These are phyloP conservation scores for Mus caroli DNA, from an alignment of 2,797 vertebrate genomes.

Conservation along the genomic window DNA sequence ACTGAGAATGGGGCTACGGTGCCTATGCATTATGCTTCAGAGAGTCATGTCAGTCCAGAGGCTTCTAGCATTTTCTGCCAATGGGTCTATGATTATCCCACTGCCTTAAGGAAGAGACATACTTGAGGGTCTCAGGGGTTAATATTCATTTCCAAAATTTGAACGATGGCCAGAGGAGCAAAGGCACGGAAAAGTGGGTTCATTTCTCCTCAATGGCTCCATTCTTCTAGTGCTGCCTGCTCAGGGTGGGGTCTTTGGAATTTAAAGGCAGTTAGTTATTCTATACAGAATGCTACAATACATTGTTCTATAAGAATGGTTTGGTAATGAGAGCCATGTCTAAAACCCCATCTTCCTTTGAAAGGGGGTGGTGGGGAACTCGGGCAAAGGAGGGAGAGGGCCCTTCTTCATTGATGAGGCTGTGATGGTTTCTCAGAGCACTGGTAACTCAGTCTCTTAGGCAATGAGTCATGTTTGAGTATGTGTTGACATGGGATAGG, in stretches of 20 bases:
- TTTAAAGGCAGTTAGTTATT: not conserved
- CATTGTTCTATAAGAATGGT: not conserved
- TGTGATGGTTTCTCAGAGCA: not conserved
- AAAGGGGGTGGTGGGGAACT: not conserved
- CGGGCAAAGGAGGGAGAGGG: not conserved
- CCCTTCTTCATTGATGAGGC: no score
- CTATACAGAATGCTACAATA: not conserved
- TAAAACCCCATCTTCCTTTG: not conserved
- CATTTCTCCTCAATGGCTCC: not conserved
- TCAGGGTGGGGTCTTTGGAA: not conserved
- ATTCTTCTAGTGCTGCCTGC: not conserved
- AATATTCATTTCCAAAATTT: not conserved
- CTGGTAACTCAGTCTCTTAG: not conserved
- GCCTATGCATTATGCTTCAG: not conserved
- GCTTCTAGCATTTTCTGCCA: not conserved
- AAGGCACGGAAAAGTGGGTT: not conserved
- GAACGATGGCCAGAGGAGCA: not conserved
- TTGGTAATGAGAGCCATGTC: not conserved
- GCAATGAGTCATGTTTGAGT: not conserved
- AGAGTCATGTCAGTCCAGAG: not conserved
- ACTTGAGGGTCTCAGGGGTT: not conserved
- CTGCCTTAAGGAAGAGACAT: not conserved
- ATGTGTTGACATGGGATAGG: not conserved
- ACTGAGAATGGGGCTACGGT: not conserved
- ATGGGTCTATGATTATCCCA: not conserved